phyloP scores from a whole-genome alignment of 2,113 vertebrate species.

The Thinocorus orbignyianus region DNA sequence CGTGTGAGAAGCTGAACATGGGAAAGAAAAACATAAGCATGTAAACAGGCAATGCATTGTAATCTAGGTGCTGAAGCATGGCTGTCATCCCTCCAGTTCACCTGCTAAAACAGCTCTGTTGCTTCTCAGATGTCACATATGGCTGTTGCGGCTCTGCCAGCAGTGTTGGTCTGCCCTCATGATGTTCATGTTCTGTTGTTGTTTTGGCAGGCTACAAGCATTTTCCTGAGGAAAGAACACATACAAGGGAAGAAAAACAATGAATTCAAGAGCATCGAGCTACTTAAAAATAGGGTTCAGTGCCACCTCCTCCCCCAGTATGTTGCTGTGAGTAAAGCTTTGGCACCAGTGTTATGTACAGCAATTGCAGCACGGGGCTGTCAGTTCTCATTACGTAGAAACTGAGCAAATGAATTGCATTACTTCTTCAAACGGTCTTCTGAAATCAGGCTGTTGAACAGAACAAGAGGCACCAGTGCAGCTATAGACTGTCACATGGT shows the following conservation, averaged over 20 bases:
- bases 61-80: neutral
- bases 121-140: neutral
- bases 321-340: neutral
- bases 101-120: neutral
- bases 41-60: neutral
- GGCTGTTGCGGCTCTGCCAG: neutral
- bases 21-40: neutral
- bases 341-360: neutral
- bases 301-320: neutral
- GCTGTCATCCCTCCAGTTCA: neutral
- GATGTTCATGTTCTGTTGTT: neutral
- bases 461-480: slow-evolving; percentile 1
- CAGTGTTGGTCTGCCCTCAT: neutral
- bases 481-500: neutral
- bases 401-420: slow-evolving; percentile 9
- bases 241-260: neutral
- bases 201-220: neutral
- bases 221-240: neutral
- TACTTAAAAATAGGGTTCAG: neutral
- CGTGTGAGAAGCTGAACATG: neutral
- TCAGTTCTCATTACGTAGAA: neutral
- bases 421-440: slow-evolving; percentile 13
- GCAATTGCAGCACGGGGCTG: neutral
- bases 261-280: neutral
- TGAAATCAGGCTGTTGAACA: neutral